phyloP scores from a whole-genome alignment of 2,888 invertebrate genomes.

The Phaonia tiefii region DNA sequence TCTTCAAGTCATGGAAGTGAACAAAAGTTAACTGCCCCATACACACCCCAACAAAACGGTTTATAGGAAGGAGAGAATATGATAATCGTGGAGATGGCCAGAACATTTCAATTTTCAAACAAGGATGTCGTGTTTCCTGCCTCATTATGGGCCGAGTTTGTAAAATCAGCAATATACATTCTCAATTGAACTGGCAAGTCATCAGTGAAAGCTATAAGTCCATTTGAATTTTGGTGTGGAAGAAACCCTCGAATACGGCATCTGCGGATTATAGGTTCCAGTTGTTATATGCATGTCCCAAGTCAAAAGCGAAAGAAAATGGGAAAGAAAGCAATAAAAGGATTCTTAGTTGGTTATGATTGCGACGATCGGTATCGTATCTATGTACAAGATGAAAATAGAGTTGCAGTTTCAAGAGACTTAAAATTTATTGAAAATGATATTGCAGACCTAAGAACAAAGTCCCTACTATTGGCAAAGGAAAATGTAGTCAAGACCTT shows the following conservation, averaged over 20 bases:
- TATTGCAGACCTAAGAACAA: not conserved
- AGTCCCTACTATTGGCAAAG: not conserved
- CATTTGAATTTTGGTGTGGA: conserved; percentile 56
- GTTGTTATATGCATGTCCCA: conserved; percentile 48
- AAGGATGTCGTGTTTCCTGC: no score
- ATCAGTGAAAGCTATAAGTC: conserved; percentile 29
- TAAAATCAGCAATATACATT: not conserved
- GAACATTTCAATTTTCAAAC: no score
- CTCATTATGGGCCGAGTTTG: not conserved
- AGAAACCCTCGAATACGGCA: conserved; percentile 52
- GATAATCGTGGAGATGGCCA: no score
- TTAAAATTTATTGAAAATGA: conserved; percentile 1
- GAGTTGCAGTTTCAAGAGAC: conserved; percentile 1
- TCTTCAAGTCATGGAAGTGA: conserved; percentile 35
- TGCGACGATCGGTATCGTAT: not conserved
- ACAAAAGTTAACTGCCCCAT: no score
- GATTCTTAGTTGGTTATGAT: conserved; percentile 16
- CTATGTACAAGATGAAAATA: not conserved
- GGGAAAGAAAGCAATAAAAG: conserved; percentile 50
- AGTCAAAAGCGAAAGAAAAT: conserved; percentile 50
- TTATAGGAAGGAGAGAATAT: conserved; percentile 40
- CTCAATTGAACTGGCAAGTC: not conserved
- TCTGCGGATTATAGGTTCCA: conserved; percentile 43
- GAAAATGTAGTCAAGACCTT: not conserved
- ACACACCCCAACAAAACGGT: conserved; percentile 56